Conservation (phyloP, 2,113 vertebrate genomes). For the Bostrychus sinensis region DNA sequence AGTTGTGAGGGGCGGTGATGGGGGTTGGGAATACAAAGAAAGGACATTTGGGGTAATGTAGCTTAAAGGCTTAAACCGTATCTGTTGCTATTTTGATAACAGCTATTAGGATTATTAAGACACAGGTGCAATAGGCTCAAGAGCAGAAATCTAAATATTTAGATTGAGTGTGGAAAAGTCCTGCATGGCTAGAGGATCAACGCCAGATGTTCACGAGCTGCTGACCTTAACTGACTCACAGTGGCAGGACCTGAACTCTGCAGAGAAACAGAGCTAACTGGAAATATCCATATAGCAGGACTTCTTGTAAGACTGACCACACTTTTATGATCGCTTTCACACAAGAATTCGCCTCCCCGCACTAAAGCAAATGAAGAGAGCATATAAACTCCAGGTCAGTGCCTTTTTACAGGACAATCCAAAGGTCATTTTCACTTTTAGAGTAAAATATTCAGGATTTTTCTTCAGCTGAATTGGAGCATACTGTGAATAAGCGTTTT, state of each 20-base stretch:
- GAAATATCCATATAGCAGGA: too few relatives aligned
- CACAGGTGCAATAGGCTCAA: not conserved
- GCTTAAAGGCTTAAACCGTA: not conserved
- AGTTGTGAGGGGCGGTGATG: too few relatives aligned
- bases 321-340: too few relatives aligned
- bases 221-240: slow-evolving; percentile 2
- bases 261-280: not conserved
- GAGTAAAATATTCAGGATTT: not conserved
- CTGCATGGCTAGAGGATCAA: not conserved
- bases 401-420: too few relatives aligned
- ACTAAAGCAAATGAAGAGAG: too few relatives aligned
- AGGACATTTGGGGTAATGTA: not conserved
- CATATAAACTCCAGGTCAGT: too few relatives aligned
- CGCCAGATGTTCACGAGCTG: not conserved
- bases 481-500: slow-evolving; percentile 11
- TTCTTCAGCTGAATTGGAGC: too few relatives aligned
- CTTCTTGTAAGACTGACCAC: too few relatives aligned
- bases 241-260: not conserved
- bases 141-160: slow-evolving; percentile 8
- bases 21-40: not conserved
- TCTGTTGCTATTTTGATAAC: not conserved
- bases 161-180: not conserved
- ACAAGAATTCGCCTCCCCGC: too few relatives aligned
- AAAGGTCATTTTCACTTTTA: not conserved
- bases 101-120: not conserved